Evolutionary conservation across 2,113 vertebrate species (phyloP).

Genomic region (Myotis yumanensis): DNA sequence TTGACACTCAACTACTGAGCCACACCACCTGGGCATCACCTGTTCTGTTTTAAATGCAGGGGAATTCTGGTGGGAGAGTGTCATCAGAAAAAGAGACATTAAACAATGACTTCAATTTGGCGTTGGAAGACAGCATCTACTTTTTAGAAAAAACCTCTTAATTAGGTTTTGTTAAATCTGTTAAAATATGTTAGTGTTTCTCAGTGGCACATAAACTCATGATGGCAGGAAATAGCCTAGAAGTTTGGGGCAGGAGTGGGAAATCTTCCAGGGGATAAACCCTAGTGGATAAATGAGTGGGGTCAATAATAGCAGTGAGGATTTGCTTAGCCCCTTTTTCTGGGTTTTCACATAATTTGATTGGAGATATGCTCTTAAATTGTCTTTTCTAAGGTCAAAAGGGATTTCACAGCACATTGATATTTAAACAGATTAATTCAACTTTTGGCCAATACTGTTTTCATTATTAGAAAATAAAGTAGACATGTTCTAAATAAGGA

Average conservation of each 20-base stretch:
- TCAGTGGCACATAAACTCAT: not conserved
- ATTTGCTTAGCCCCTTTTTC: not conserved
- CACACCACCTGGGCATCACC: too few species aligned
- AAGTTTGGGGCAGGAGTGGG: not conserved
- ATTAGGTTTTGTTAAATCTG: not conserved
- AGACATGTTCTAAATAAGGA: not conserved
- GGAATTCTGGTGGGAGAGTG: not conserved
- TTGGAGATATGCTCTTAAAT: not conserved
- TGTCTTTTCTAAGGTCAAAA: not conserved
- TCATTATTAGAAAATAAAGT: not conserved
- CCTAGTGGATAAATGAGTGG: not conserved
- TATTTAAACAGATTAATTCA: conserved; percentile 30
- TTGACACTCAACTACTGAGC: too few species aligned
- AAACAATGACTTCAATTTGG: not conserved
- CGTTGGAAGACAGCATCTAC: not conserved
- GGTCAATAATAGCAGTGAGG: not conserved
- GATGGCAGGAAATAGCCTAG: not conserved
- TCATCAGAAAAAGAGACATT: not conserved
- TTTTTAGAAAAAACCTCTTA: not conserved
- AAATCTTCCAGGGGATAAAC: not conserved
- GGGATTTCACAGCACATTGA: not conserved
- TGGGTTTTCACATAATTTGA: not conserved
- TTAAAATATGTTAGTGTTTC: not conserved
- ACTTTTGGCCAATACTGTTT: not conserved
- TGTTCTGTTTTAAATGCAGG: not conserved